Evolutionary conservation across 2,797 vertebrate genomes (phyloP).

Genomic region (Melanitta fusca): DNA sequence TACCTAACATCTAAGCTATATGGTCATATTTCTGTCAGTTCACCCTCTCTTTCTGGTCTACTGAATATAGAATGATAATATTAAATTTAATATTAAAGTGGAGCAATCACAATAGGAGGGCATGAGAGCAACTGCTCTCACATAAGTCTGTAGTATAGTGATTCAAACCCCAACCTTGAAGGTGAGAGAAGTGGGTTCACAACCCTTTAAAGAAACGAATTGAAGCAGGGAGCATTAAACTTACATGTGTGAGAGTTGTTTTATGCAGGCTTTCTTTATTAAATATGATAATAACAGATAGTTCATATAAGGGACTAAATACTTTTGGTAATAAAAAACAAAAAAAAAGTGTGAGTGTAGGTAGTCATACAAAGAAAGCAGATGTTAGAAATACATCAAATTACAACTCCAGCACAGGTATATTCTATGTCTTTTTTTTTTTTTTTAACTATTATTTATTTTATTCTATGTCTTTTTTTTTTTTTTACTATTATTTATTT

Average conservation of each 20-base stretch:
- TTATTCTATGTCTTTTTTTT: neutral
- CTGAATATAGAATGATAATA: neutral
- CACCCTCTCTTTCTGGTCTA: neutral
- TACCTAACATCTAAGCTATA: neutral
- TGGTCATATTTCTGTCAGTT: neutral
- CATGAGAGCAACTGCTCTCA: neutral
- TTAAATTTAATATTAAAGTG: conserved; percentile 7
- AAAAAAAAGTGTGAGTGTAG: neutral
- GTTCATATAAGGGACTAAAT: neutral
- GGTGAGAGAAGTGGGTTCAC: neutral
- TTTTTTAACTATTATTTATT: neutral
- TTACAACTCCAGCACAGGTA: neutral
- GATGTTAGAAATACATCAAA: conserved; percentile 20
- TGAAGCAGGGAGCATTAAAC: neutral
- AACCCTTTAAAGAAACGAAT: neutral
- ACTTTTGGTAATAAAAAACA: conserved; percentile 4
- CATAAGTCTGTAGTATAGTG: neutral
- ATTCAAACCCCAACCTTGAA: conserved; percentile 24
- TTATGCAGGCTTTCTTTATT: neutral
- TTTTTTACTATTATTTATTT: neutral
- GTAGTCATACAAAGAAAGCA: neutral
- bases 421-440: neutral
- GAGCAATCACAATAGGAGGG: neutral
- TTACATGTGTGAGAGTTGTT: neutral
- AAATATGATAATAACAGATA: conserved; percentile 16